These are phyloP conservation scores for Myxocyprinus asiaticus DNA, from an alignment of 2,113 vertebrate species.

Conservation along the genomic window DNA sequence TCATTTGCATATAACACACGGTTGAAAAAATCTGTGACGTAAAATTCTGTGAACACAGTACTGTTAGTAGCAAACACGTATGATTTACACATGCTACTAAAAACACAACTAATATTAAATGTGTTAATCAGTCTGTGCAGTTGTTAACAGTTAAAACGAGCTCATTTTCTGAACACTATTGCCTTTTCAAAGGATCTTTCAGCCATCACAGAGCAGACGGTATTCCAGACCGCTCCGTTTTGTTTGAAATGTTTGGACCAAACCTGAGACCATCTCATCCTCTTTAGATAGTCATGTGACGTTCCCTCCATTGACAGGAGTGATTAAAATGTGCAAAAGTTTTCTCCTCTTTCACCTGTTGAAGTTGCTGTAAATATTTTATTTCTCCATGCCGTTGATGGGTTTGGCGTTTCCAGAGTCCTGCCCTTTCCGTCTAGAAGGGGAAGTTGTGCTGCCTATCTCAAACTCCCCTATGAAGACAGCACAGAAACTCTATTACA, in stretches of 20 bases:
- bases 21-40: background rate
- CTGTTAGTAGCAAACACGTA: background rate
- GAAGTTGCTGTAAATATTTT: background rate
- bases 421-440: constrained; percentile 57
- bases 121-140: background rate
- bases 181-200: background rate
- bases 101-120: background rate
- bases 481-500: constrained; percentile 45
- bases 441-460: constrained; percentile 42
- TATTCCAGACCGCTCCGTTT: too few species aligned
- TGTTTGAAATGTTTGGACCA: constrained; percentile 2
- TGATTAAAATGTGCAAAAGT: constrained; percentile 16
- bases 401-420: constrained; percentile 53
- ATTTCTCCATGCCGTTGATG: constrained; percentile 67
- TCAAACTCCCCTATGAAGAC: constrained; percentile 57
- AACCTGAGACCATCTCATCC: constrained; percentile 43
- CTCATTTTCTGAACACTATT: too few species aligned
- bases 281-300: constrained; percentile 49
- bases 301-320: constrained; percentile 40
- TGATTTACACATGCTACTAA: background rate
- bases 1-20: background rate
- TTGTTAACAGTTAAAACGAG: too few species aligned
- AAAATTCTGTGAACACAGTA: background rate
- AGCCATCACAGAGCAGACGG: background rate
- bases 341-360: background rate